Percentiles rank a stretch among this genome's conserved stretches.
Conservation (phyloP, 2,888 invertebrate genomes). For the Drosophila merina region DNA sequence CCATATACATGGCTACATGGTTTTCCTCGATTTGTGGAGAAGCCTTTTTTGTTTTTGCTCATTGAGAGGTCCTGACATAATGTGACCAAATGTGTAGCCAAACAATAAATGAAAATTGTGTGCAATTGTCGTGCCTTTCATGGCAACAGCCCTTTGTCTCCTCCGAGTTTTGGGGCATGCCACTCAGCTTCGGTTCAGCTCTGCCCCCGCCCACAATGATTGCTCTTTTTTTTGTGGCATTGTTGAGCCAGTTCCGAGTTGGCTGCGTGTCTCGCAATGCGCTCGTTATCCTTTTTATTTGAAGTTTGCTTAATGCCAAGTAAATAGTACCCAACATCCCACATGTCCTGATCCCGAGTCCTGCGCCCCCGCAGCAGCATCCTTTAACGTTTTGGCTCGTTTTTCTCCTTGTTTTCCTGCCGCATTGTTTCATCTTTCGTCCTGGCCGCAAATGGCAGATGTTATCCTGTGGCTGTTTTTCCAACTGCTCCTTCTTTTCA, state of each 20-base stretch:
- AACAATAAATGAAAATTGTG: slow-evolving; percentile 79
- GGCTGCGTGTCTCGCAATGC: slow-evolving; percentile 68
- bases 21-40: neutral
- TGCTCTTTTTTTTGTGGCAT: slow-evolving; percentile 39
- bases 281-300: slow-evolving; percentile 80
- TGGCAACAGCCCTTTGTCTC: slow-evolving; percentile 17
- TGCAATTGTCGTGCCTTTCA: slow-evolving; percentile 71
- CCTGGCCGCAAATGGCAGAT: slow-evolving; percentile 56
- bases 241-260: slow-evolving; percentile 58
- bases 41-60: slow-evolving; percentile 54
- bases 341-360: slow-evolving; percentile 24
- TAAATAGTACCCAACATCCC: slow-evolving; percentile 64
- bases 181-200: slow-evolving; percentile 46
- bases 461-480: slow-evolving; percentile 45
- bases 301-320: slow-evolving; percentile 77
- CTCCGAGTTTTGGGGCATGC: slow-evolving; percentile 31
- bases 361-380: neutral
- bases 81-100: slow-evolving; percentile 76
- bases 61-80: slow-evolving; percentile 53
- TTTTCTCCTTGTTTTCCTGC: slow-evolving; percentile 19
- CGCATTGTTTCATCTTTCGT: slow-evolving; percentile 47
- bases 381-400: neutral
- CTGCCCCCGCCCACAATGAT: slow-evolving; percentile 37
- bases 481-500: slow-evolving; percentile 54
- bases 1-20: slow-evolving; percentile 1